Evolutionary conservation across 2,888 invertebrate species (phyloP), one percentile per base, ranked within the genome.

Genomic region (Mythimna lalbum): DNA sequence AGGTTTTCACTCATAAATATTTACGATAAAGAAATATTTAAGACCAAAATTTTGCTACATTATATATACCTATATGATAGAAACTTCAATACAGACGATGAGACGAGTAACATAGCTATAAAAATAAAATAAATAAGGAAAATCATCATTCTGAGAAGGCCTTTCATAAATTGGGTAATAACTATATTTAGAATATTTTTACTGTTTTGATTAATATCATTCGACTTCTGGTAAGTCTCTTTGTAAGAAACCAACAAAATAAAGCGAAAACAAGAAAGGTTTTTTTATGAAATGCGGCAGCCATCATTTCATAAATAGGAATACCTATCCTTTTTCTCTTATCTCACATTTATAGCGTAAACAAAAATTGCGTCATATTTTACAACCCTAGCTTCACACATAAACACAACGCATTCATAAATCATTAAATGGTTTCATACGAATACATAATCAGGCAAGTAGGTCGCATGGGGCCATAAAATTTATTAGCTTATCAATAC

Each of bases 401-500:
- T 69, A 82, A 78, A 80, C 73, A 78, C 73, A 63, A 83, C 56
- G 55, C 76, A 63, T 76, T 65, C 76, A 76, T 80, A 80, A 79
- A 80, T 80, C 80, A 71, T 80, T 80, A 71, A 82, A 82, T 47
- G 61, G 70, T 71, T 63, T 62, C 71, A 64, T 66, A 82, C 55
- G 64, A 53, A 64, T 71, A 78, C 71, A 65, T 70, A 62, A 67
- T 71, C 73, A 71, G 27, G 47, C 61, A 73, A 69, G 63, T 71
- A 70, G 72, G 75, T 81, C 75, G 63, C 75, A 72, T 63, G 39
- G 63, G 43, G 12, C 50, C 57, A 69, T 85, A 66, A 69, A 69
- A 73, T 78, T 69, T 72, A 85, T 85, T 71, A 79, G 68, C 76
- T 81, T 79, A 82, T 82, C 77, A 72, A 78, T 76, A 76, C 62